Evolutionary conservation across 2,888 invertebrate genomes (phyloP).

Genomic region (Nymphalis c-album): DNA sequence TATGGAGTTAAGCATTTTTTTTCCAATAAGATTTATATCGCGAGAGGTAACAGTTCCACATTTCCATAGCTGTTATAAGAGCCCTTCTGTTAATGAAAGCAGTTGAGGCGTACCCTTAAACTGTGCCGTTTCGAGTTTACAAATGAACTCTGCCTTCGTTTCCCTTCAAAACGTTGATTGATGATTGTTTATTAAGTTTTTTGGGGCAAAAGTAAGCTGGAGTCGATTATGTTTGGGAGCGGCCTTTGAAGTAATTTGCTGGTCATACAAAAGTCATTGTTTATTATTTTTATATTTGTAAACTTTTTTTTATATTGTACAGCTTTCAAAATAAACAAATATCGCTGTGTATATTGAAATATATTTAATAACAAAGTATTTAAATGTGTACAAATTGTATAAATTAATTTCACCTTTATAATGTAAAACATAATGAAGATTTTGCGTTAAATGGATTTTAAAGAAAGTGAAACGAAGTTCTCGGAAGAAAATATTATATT

Average conservation of each 20-base stretch:
- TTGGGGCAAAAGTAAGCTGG: constrained; percentile 3
- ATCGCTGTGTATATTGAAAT: too few relatives aligned
- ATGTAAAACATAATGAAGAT: too few relatives aligned
- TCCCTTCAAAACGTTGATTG: constrained; percentile 26
- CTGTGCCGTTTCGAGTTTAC: constrained; percentile 28
- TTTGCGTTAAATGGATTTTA: too few relatives aligned
- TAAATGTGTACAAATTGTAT: too few relatives aligned
- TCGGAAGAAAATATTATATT: too few relatives aligned
- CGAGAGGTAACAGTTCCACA: constrained; percentile 26
- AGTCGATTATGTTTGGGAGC: constrained; percentile 4
- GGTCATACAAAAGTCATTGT: neutral
- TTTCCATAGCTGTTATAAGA: constrained; percentile 27
- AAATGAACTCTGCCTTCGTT: constrained; percentile 29
- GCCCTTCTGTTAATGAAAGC: constrained; percentile 32
- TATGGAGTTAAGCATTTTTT: neutral
- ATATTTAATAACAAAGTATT: too few relatives aligned
- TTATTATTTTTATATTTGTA: constrained; percentile 10
- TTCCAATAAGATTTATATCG: constrained; percentile 11
- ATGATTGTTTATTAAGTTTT: constrained; percentile 31
- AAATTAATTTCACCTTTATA: too few relatives aligned
- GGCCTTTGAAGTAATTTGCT: constrained; percentile 8
- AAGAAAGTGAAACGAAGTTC: too few relatives aligned
- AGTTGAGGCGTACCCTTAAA: constrained; percentile 29
- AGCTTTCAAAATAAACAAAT: too few relatives aligned
- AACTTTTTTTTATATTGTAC: too few relatives aligned